Base-by-base conservation (phyloP, 2,797 vertebrate genomes). In the Pipistrellus kuhlii region DNA sequence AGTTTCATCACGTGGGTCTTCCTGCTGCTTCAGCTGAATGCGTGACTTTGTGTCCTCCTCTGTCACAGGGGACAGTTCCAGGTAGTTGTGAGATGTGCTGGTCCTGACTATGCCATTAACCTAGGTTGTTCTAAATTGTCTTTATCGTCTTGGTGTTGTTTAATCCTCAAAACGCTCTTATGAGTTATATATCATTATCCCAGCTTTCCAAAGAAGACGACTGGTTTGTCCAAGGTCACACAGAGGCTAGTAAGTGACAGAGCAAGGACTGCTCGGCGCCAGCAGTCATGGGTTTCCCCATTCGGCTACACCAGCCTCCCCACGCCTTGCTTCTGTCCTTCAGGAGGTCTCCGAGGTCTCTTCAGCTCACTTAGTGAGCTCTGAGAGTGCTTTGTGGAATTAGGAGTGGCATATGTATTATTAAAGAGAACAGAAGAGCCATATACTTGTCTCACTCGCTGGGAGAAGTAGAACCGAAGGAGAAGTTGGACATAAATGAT, bases 401-500 rank as follows among this genome's bases (percentile, higher is more conserved):
- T 6, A 66, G 41, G 41, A 68, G 8, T 55, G 35, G 17, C 3
- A 4, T 55, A 57, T 55, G 30, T 64, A 51, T 93, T 91, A 82
- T 87, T 73, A 46, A 73, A 85, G 91, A 62, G 53, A 94, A 91
- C 35, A 41, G 35, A 90, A 71, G 78, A 66, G n/a, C n/a, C 38
- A 21, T 41, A 9, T 80, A 80, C 68, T 59, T 62, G n/a, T 87
- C 93, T 96, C 85, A 55, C 83, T 90, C 77, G 93, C 88, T 32
- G 72, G 75, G 46, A 95, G 48, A 92, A 92, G 41, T 15, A 77
- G 48, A 91, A 90, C 62, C 73, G 78, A 92, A 90, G 27, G 35
- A 87, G 62, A 92, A 93, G 59, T 51, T 82, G 92, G 77, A 13
- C 64, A 90, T 73, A 85, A 85, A 73, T 94, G 78, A 93, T 91